These are phyloP conservation scores for Ceyx cyanopectus DNA, from an alignment of 2,113 vertebrate species.

Conservation along the genomic window DNA sequence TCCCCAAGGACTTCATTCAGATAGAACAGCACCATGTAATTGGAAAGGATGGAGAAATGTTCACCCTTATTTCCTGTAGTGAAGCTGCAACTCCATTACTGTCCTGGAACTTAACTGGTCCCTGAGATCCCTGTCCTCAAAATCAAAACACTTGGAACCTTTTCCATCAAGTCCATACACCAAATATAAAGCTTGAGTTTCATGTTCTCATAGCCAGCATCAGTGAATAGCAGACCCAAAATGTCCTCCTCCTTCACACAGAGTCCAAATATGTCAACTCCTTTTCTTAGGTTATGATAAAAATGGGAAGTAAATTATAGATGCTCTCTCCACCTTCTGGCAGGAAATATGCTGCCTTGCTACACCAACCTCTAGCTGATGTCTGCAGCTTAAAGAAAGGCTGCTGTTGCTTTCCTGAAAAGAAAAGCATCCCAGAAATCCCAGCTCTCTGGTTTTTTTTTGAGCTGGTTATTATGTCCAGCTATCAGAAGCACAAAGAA, in stretches of 20 bases:
- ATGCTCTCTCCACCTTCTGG: neutral
- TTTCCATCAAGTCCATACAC: neutral
- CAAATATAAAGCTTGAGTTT: neutral
- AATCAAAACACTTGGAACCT: neutral
- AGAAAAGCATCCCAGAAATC: constrained; percentile 1
- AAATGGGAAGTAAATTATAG: constrained; percentile 10
- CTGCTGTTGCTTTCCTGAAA: constrained; percentile 2
- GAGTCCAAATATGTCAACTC: constrained; percentile 10
- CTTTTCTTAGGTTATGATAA: neutral
- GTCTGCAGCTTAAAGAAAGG: neutral
- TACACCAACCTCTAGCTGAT: neutral
- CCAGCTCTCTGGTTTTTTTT: neutral
- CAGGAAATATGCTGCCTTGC: neutral
- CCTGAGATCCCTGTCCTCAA: neutral
- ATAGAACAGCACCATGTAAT: neutral
- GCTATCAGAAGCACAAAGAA: neutral
- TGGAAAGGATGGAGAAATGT: neutral
- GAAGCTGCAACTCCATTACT: neutral
- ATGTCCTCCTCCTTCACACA: neutral
- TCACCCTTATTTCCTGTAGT: neutral
- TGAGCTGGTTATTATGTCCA: neutral
- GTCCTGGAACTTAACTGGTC: neutral
- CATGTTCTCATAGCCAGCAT: neutral
- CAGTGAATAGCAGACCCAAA: neutral
- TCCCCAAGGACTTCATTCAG: neutral